Evolutionary conservation across 1,140 invertebrate genomes (phyloP).

Genomic region (Caerostris darwini): DNA sequence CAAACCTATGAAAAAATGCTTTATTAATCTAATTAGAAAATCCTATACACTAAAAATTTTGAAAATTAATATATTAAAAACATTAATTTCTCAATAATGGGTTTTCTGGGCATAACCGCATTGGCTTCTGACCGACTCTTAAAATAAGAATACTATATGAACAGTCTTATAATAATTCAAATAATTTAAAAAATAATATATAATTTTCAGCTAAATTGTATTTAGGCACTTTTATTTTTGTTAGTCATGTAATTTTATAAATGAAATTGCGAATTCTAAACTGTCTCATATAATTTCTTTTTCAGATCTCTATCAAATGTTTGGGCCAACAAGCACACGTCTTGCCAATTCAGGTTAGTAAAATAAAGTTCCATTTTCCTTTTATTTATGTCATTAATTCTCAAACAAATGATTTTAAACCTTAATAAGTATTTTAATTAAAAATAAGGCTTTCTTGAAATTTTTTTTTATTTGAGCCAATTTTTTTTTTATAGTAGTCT

Average conservation of each 20-base stretch:
- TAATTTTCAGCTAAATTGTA: background rate
- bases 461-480: background rate
- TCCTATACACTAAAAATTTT: too few relatives aligned
- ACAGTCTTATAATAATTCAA: background rate
- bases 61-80: too few relatives aligned
- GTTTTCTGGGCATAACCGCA: too few relatives aligned
- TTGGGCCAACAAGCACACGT: constrained; percentile 95
- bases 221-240: background rate
- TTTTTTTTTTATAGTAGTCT: background rate
- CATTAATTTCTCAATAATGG: too few relatives aligned
- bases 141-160: background rate
- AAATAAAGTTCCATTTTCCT: background rate
- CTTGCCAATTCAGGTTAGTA: constrained; percentile 93
- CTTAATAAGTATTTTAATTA: background rate
- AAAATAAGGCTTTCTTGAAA: background rate
- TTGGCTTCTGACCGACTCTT: too few relatives aligned
- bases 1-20: too few relatives aligned
- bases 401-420: background rate
- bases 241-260: background rate
- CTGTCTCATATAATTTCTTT: background rate
- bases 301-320: constrained; percentile 97
- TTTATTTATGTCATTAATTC: background rate
- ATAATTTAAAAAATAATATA: background rate
- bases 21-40: too few relatives aligned
- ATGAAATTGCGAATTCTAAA: background rate